Evolutionary conservation across 2,797 vertebrate species (phyloP).

Genomic region (Periparus ater): DNA sequence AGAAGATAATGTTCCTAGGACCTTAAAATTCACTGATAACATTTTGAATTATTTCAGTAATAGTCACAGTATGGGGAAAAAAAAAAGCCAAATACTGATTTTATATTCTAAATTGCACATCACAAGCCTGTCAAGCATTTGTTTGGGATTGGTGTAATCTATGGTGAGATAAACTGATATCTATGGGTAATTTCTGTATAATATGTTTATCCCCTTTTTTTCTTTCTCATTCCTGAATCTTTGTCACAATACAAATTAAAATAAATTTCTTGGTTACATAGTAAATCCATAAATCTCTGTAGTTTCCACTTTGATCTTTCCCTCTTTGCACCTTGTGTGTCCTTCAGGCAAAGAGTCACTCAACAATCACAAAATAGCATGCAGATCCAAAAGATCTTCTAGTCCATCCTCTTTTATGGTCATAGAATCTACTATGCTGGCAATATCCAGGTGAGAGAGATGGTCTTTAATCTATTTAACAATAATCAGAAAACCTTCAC

Average conservation of each 20-base stretch:
- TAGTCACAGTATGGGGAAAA: neutral
- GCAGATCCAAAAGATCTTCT: neutral
- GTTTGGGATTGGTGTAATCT: neutral
- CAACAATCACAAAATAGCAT: neutral
- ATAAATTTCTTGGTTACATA: neutral
- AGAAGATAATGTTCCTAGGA: conserved; percentile 54
- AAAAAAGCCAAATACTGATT: neutral
- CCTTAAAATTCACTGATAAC: conserved; percentile 60
- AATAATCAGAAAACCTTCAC: neutral
- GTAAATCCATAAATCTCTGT: neutral
- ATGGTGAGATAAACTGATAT: neutral
- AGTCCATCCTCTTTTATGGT: neutral
- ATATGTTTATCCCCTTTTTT: neutral
- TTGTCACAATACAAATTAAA: neutral
- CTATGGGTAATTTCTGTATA: neutral
- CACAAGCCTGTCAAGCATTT: neutral
- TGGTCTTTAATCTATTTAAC: neutral
- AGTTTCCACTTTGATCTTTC: neutral
- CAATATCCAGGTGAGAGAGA: neutral
- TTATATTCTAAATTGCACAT: neutral
- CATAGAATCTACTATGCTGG: neutral
- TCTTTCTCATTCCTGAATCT: neutral
- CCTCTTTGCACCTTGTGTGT: neutral
- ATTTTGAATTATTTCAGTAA: conserved; percentile 58
- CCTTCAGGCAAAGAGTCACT: neutral